Evolutionary conservation across 2,888 invertebrate genomes (phyloP), one percentile per base, ranked within the genome.

Genomic region (Pristionchus japonicus): DNA sequence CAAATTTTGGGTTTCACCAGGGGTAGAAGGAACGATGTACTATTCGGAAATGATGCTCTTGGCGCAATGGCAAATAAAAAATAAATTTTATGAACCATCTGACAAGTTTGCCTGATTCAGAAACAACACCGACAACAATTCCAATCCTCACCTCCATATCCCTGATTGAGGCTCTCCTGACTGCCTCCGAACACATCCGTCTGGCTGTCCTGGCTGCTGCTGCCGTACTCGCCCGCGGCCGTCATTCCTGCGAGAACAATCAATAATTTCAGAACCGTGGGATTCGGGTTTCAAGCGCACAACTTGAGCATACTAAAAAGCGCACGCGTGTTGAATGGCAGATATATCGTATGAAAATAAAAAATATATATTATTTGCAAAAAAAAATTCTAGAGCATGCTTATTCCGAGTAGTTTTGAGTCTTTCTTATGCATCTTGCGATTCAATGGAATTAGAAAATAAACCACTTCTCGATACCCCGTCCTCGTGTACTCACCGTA

Each of bases 151-250:
- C 43, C 43, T 34, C 85, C 85, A 31, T 64, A 61, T 31, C 57
- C 64, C 13, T 34, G 20, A 27, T 64, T 85, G 40, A 85, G 85
- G 27, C 85, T 85, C 43, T 85, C 85, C 64, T 85, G 85, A 43
- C 85, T 85, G 40, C 85, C 85, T 31, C 85, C 85, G 43, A 85
- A 85, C 15, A 85, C 85, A 40, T 85, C 64, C 31, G 40, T 40
- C 40, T 27, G 85, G 31, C 85, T 85, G 40, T 85, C 85, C n/a
- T 61, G 57, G 23, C 85, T 85, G 47, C 85, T 85, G 85, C 52
- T 52, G 17, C 52, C 82, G 82, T 49, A 52, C 82, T 52, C 52
- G n/a, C 80, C 80, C 23, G 43, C 77, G 15, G 40, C 49, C 20
- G 47, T 49, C 27, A n/a, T 9, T 13, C 80, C 49, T 80, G 23